Percentiles rank a stretch among this genome's conserved stretches.
Conservation (phyloP, 2,797 vertebrate species). For the Meda fulgida region DNA sequence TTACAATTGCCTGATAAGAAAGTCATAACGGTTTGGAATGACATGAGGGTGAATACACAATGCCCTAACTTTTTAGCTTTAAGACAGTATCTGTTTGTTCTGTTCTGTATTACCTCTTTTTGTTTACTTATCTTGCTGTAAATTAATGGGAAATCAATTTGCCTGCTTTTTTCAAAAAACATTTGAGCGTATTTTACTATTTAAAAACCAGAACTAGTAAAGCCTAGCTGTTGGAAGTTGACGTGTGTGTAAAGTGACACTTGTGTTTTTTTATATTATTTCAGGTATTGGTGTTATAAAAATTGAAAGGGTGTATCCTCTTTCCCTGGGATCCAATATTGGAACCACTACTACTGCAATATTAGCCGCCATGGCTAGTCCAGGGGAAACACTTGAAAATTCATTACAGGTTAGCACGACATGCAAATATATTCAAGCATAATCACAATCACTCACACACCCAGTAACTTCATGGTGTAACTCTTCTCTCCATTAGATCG, state of each 20-base stretch:
- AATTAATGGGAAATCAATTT: neutral
- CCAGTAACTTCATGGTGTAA: neutral
- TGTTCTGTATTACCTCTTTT: neutral
- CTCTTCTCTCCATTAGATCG: conserved; percentile 80
- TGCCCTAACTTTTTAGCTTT: neutral
- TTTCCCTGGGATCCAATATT: conserved; percentile 95
- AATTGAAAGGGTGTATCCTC: conserved; percentile 91
- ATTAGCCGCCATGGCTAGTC: conserved; percentile 92
- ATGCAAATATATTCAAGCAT: conserved; percentile 31
- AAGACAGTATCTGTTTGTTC: neutral
- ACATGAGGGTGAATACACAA: neutral
- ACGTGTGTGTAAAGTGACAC: neutral
- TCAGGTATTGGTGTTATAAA: conserved; percentile 93
- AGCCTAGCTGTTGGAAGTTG: neutral
- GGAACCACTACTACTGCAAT: conserved; percentile 95
- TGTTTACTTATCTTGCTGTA: neutral
- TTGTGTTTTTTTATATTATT: conserved; percentile 10
- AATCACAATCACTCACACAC: conserved; percentile 27
- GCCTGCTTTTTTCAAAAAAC: neutral
- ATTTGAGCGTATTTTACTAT: neutral
- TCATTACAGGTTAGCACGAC: conserved; percentile 84
- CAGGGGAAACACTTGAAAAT: conserved; percentile 82
- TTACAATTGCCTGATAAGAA: neutral
- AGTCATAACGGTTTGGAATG: neutral
- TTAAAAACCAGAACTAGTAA: neutral